Conservation (phyloP, 2,113 vertebrate genomes). For the Psophia crepitans region DNA sequence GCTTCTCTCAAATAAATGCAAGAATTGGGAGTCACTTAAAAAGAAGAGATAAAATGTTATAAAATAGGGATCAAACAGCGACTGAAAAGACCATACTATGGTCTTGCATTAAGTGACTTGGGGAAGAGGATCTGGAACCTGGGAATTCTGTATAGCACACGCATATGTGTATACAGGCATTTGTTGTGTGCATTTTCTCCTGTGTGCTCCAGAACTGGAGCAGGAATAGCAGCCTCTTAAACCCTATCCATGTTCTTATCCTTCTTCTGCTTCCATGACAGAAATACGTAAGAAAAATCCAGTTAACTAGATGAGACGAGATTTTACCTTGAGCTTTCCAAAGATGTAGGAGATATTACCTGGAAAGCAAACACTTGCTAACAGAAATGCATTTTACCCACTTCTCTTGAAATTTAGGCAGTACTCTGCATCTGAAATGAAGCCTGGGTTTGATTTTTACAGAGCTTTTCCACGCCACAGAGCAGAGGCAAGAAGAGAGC, state of each 20-base stretch:
- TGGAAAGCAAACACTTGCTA: not conserved
- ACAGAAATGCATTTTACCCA: not conserved
- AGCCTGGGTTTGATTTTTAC: not conserved
- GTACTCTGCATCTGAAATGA: not conserved
- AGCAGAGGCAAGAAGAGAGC: not conserved
- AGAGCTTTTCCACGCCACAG: not conserved
- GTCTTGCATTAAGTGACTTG: not conserved
- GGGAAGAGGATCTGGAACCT: not conserved
- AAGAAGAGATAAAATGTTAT: not conserved
- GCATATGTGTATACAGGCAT: accelerated
- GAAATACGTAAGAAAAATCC: not conserved
- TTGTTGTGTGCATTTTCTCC: not conserved
- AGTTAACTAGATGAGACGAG: not conserved
- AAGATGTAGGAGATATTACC: not conserved
- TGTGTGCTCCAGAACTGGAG: not conserved
- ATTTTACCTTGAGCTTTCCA: not conserved
- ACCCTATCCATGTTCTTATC: not conserved
- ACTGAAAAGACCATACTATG: not conserved
- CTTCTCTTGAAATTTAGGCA: not conserved
- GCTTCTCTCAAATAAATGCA: not conserved
- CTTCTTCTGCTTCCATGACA: not conserved
- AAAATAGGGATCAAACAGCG: not conserved
- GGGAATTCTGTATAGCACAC: not conserved
- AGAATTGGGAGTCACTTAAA: not conserved
- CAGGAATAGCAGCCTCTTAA: not conserved